phyloP scores from a whole-genome alignment of 2,113 vertebrate species.

The Laticauda colubrina region DNA sequence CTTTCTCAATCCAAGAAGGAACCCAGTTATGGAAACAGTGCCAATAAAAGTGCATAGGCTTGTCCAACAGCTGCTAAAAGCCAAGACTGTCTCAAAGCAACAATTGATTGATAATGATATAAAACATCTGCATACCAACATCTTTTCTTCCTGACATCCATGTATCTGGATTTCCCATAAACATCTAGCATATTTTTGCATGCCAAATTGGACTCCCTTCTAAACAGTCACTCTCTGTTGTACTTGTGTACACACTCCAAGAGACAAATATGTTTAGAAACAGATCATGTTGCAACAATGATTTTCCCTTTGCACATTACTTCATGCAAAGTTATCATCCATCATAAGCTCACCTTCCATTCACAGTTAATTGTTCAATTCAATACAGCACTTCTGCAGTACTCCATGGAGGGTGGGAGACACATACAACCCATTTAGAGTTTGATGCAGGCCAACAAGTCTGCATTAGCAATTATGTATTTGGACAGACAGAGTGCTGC shows the following conservation, averaged over 20 bases:
- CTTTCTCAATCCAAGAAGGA: not conserved
- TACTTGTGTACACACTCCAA: not conserved
- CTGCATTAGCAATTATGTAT: not conserved
- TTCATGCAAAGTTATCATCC: not conserved
- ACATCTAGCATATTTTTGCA: not conserved
- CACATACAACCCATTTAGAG: not conserved
- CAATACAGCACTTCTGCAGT: not conserved
- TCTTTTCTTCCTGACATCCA: not conserved
- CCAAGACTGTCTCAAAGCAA: not conserved
- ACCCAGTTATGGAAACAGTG: not conserved
- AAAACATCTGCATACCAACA: not conserved
- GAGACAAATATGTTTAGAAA: not conserved
- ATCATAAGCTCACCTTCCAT: not conserved
- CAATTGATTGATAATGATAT: not conserved
- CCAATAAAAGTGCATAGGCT: not conserved
- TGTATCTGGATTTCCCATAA: not conserved
- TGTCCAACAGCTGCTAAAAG: not conserved
- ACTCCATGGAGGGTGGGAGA: not conserved
- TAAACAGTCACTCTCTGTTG: not conserved
- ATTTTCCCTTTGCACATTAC: not conserved
- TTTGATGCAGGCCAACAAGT: not conserved
- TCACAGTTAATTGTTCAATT: not conserved
- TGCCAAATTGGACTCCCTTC: not conserved
- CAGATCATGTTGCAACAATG: not conserved
- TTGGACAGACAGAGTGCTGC: not conserved